Percentiles rank a stretch among this genome's conserved stretches.
Evolutionary conservation across 2,113 vertebrate species (phyloP).

Genomic region (Burhinus bistriatus): DNA sequence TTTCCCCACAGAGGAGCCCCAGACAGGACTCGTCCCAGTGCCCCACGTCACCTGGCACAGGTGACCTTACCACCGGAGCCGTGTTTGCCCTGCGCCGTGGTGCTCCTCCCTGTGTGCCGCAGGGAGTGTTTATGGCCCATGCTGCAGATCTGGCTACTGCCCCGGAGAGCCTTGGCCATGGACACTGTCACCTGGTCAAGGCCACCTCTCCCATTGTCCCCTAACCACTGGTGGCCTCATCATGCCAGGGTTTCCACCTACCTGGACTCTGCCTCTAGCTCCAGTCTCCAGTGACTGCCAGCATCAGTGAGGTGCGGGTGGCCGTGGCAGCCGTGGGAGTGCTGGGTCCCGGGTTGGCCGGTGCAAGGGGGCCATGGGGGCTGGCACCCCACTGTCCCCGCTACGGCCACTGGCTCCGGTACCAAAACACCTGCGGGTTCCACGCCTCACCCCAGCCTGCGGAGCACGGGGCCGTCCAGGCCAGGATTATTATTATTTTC

Average conservation of each 20-base stretch:
- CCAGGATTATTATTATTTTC: not conserved
- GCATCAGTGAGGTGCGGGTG: not conserved
- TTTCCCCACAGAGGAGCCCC: not conserved
- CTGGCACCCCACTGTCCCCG: not conserved
- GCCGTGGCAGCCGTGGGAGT: not conserved
- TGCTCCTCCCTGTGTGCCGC: not conserved
- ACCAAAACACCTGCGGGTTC: too few relatives aligned
- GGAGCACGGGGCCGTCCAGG: not conserved
- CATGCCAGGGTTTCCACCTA: not conserved
- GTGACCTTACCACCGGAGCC: not conserved
- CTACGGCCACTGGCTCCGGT: too few relatives aligned
- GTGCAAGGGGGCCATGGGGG: not conserved
- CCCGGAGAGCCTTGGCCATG: not conserved
- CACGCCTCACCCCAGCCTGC: not conserved
- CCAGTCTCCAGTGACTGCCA: not conserved
- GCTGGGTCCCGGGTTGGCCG: rapidly evolving
- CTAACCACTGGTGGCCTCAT: not conserved
- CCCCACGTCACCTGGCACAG: not conserved
- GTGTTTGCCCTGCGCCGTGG: not conserved
- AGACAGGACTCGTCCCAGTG: not conserved
- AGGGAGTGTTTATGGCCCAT: not conserved
- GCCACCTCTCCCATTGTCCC: not conserved
- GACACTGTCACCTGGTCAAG: not conserved
- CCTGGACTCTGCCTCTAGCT: not conserved
- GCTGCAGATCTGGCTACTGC: not conserved